A percentile compares a stretch with the other conserved stretches of the same genome.
Conservation (phyloP, 2,797 vertebrate genomes). For the Hippoglossus hippoglossus region DNA sequence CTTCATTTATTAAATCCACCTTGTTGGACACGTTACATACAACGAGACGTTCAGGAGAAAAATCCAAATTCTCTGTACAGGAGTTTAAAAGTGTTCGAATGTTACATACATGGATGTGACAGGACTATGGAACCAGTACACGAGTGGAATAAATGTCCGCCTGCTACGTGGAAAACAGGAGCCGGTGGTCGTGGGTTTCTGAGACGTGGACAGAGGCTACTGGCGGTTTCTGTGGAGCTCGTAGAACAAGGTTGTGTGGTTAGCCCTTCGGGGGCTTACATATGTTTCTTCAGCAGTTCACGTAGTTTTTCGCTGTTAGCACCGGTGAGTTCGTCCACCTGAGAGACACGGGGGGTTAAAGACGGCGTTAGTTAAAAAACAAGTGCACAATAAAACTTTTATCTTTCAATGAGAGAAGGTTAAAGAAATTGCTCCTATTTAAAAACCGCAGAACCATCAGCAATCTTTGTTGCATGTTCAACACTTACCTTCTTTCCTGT, state of each 20-base stretch:
- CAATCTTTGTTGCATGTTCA: no score
- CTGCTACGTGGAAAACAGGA: no score
- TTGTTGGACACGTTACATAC: slow-evolving; percentile 23
- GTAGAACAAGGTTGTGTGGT: not conserved
- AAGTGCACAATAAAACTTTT: no score
- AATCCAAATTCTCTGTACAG: no score
- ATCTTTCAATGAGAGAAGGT: no score
- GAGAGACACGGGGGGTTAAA: slow-evolving; percentile 34
- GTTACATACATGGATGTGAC: slow-evolving; percentile 11
- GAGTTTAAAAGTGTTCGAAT: no score
- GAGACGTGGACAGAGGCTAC: no score
- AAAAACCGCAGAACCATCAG: no score
- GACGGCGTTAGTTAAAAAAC: no score
- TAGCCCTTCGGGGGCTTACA: slow-evolving; percentile 1
- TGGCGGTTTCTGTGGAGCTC: not conserved
- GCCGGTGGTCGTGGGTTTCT: not conserved
- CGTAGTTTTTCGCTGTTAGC: slow-evolving; percentile 82
- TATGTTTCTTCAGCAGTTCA: slow-evolving; percentile 68
- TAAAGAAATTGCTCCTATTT: no score
- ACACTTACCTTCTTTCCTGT: slow-evolving; percentile 81
- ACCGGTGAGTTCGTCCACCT: slow-evolving; percentile 87
- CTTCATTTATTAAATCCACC: slow-evolving; percentile 65
- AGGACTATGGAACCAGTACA: slow-evolving; percentile 6
- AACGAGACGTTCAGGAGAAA: slow-evolving; percentile 7
- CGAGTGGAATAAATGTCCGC: slow-evolving; percentile 12